Evolutionary conservation across 2,113 vertebrate species (phyloP), one percentile per base, ranked within the genome.

Genomic region (Calyptommatus sinebrachiatus): DNA sequence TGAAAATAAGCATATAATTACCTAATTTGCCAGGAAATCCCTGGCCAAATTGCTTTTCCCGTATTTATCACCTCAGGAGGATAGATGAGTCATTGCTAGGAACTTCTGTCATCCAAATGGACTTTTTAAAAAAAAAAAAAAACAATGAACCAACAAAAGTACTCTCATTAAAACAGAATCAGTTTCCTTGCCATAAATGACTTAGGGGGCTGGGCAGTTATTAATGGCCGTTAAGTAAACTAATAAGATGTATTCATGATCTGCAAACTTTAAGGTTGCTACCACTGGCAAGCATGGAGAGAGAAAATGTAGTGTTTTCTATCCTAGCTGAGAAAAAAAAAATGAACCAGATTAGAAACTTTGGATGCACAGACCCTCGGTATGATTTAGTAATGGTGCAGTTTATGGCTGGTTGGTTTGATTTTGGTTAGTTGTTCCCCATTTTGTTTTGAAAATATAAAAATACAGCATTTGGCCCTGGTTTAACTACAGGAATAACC

Each of bases 11-110:
- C 8, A 46, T 75, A 29, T 61, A 41, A 68, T 75, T 61, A 81
- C 66, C 50, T 57, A 46, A 80, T 81, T 81, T 81, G 41, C 79
- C 53, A 60, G 79, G 31, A 81, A 60, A 61, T 62, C 31, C 10
- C n/a, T 57, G 31, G 72, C 61, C 50, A 68, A 65, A 61, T 68
- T 46, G 53, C 53, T 46, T 24, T 48, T 68, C 72, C 50, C 8
- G 50, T n/a, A 24, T 75, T 75, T 69, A 48, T 74, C 79, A 48
- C 50, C 66, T 81, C 75, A 53, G 41, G 66, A 81, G 79, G 72
- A 53, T 8, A 11, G 5, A 75, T 69, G 79, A 74, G 41, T 75
- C 79, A 81, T 65, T 41, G 5, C 50, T 29, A 45, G 50, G 28
- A 46, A 68, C 4, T 45, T 53, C 18, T 28, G 73, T 81, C 79